Evolutionary conservation across 2,113 vertebrate genomes (phyloP).

Genomic region (Ornithorhynchus anatinus): DNA sequence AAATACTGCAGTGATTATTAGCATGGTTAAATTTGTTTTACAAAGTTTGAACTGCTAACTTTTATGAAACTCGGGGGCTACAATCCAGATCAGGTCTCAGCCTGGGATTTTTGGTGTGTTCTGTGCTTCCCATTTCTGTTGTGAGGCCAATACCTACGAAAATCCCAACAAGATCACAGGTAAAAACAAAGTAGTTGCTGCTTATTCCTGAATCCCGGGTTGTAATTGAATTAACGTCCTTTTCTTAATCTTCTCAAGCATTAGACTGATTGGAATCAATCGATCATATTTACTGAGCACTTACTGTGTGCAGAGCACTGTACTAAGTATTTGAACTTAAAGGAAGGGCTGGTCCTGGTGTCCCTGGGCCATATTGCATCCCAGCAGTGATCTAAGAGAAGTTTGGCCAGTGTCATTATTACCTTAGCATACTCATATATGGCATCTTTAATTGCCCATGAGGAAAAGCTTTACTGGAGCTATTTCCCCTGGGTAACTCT

Average conservation of each 20-base stretch:
- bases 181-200: accelerated
- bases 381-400: neutral
- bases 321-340: too few relatives aligned
- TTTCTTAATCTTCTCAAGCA: accelerated
- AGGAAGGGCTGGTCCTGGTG: neutral
- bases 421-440: accelerated
- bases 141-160: accelerated
- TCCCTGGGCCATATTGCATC: neutral
- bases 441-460: neutral
- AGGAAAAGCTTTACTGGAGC: too few relatives aligned
- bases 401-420: neutral
- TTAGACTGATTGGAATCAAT: too few relatives aligned
- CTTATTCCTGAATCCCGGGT: neutral
- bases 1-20: too few relatives aligned
- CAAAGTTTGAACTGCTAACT: accelerated
- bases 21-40: neutral
- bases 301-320: too few relatives aligned
- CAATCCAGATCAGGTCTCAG: neutral
- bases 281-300: too few relatives aligned
- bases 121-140: accelerated
- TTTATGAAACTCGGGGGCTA: neutral
- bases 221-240: neutral
- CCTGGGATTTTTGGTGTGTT: accelerated
- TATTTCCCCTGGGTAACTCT: too few relatives aligned
- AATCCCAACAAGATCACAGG: accelerated